Percentiles rank a stretch among this genome's conserved stretches.
Evolutionary conservation across 35 echinoderm and acorn worm genomes (phyloP).

Genomic region (Strongylocentrotus purpuratus): DNA sequence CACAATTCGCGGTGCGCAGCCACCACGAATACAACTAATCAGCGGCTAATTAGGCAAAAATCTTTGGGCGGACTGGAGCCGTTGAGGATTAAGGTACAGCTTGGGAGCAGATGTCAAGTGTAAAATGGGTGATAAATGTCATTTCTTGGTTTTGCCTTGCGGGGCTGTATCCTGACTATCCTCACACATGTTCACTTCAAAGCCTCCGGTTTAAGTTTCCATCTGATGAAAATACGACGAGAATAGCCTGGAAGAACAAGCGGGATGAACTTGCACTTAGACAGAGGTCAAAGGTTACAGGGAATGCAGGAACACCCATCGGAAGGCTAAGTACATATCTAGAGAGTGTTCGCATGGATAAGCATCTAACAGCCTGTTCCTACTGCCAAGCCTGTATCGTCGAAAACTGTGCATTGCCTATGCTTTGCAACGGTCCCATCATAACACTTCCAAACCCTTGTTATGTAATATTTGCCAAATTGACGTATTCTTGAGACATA

Average conservation of each 20-base stretch:
- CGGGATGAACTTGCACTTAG: conserved; percentile 15
- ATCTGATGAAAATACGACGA: neutral
- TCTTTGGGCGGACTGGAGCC: neutral
- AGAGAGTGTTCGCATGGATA: neutral
- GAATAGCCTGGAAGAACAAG: conserved; percentile 8
- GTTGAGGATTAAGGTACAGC: neutral
- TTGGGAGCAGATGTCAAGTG: neutral
- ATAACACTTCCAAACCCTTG: too few relatives aligned
- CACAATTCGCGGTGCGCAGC: neutral
- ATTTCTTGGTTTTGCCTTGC: neutral
- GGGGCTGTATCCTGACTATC: neutral
- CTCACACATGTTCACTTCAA: conserved; percentile 4
- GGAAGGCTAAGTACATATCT: neutral
- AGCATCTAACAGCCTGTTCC: neutral
- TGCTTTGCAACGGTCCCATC: too few relatives aligned
- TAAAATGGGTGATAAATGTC: neutral
- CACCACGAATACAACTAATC: neutral
- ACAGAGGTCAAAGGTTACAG: neutral
- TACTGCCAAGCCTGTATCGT: neutral
- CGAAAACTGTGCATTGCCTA: too few relatives aligned
- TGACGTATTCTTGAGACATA: too few relatives aligned
- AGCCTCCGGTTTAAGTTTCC: neutral
- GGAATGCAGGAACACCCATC: neutral
- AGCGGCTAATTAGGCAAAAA: neutral
- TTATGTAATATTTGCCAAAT: too few relatives aligned